A percentile compares a stretch with the other conserved stretches of the same genome.
phyloP scores from a whole-genome alignment of 2,888 invertebrate genomes.

The Crioceris asparagi region DNA sequence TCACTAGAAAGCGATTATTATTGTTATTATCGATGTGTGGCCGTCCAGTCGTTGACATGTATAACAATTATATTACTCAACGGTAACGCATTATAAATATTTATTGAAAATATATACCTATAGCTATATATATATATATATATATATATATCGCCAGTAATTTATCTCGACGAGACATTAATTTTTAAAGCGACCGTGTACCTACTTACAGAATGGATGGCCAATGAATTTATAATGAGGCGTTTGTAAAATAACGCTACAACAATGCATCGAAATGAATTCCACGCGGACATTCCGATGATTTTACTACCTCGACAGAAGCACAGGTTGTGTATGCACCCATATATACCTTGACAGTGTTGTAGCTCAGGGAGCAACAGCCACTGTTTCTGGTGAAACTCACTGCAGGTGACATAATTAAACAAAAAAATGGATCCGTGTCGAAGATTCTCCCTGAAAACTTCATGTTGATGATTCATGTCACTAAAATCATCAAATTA shows the following conservation, averaged over 20 bases:
- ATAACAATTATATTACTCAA: conserved; percentile 8
- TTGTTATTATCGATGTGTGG: too few species aligned
- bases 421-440: too few species aligned
- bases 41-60: not conserved
- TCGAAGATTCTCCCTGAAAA: too few species aligned
- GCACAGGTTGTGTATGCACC: conserved; percentile 6
- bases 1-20: too few species aligned
- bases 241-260: conserved; percentile 20
- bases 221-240: conserved; percentile 23
- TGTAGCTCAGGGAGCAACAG: too few species aligned
- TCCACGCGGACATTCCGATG: conserved; percentile 14
- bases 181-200: conserved; percentile 17
- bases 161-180: conserved; percentile 15
- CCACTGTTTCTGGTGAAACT: too few species aligned
- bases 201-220: conserved; percentile 17
- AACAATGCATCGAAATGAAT: conserved; percentile 22
- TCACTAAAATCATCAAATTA: too few species aligned
- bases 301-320: conserved; percentile 8
- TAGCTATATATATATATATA: too few species aligned
- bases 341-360: too few species aligned
- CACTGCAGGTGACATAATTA: too few species aligned
- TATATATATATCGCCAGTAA: conserved; percentile 17
- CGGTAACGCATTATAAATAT: conserved; percentile 17
- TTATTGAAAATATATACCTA: too few species aligned
- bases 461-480: too few species aligned